Evolutionary conservation across 2,888 invertebrate species (phyloP).

Genomic region (Eupithecia pulchellata): DNA sequence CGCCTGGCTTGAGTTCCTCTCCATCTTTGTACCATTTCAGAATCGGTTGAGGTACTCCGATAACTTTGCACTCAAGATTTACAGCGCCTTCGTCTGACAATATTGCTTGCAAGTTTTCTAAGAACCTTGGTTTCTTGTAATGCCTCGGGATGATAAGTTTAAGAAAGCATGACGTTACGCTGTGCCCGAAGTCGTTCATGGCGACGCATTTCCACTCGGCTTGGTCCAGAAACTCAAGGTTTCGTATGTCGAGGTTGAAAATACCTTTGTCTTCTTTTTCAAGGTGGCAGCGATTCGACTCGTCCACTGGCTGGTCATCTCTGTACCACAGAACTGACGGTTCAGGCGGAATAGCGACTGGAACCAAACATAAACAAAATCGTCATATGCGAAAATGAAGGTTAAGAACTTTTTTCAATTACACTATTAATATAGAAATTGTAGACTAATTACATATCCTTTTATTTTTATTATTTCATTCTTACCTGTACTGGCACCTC

Average conservation of each 20-base stretch:
- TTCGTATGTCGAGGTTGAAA: conserved; percentile 89
- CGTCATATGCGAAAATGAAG: background rate
- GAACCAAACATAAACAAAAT: conserved; percentile 15
- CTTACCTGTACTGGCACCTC: too few species aligned
- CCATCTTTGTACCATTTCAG: conserved; percentile 97
- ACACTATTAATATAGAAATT: background rate
- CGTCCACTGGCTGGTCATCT: conserved; percentile 92
- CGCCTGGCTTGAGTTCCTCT: conserved; percentile 94
- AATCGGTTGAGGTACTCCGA: conserved; percentile 95
- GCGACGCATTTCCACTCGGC: conserved; percentile 97
- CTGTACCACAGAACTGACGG: conserved; percentile 95
- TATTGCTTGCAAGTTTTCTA: conserved; percentile 93
- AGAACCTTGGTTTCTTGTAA: conserved; percentile 94
- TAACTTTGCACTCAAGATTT: conserved; percentile 96
- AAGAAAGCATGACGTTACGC: conserved; percentile 94
- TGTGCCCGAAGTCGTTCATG: conserved; percentile 95
- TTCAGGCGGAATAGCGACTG: conserved; percentile 92
- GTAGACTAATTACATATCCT: too few species aligned
- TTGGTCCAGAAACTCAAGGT: conserved; percentile 93
- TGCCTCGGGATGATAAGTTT: conserved; percentile 94
- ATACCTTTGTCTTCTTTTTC: conserved; percentile 89
- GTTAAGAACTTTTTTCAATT: background rate
- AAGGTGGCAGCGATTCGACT: conserved; percentile 87
- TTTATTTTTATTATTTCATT: too few species aligned
- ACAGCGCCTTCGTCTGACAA: conserved; percentile 95